Percentiles rank a stretch among this genome's conserved stretches.
These are phyloP conservation scores for Augochlora pura DNA, from an alignment of 1,140 invertebrate species.

Conservation along the genomic window DNA sequence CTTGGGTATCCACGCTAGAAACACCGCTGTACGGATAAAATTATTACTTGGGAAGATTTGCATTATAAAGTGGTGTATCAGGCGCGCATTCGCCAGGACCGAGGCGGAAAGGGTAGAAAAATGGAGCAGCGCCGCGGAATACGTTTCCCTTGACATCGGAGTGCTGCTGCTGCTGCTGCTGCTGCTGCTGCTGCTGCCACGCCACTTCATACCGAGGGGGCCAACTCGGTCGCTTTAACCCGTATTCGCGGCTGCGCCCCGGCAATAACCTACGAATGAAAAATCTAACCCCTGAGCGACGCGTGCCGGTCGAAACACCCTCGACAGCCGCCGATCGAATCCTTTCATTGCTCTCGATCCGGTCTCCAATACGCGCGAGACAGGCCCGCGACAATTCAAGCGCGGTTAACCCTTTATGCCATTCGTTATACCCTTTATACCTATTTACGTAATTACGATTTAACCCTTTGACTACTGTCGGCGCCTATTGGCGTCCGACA, in stretches of 20 bases:
- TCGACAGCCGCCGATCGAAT: constrained; percentile 11
- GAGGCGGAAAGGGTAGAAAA: constrained; percentile 49
- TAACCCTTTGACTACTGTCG: no score
- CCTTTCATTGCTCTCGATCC: no score
- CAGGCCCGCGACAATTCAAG: no score
- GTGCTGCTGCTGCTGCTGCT: no score
- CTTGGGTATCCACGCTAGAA: not conserved
- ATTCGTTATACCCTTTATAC: no score
- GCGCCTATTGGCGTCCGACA: no score
- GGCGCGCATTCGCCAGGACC: constrained; percentile 12
- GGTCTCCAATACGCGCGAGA: no score
- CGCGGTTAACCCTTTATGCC: no score
- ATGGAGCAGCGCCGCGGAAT: constrained; percentile 47
- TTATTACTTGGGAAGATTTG: constrained; percentile 66
- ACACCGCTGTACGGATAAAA: constrained; percentile 22
- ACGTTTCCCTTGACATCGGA: constrained; percentile 42
- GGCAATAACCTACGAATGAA: constrained; percentile 51
- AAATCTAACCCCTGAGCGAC: constrained; percentile 54
- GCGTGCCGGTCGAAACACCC: constrained; percentile 45
- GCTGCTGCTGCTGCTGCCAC: no score
- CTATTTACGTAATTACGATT: no score
- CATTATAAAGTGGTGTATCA: constrained; percentile 61
- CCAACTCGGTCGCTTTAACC: constrained; percentile 61
- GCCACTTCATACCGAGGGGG: constrained; percentile 56
- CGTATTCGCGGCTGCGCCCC: constrained; percentile 50